phyloP scores from a whole-genome alignment of 2,113 vertebrate species.

The Neolamprologus toae region DNA sequence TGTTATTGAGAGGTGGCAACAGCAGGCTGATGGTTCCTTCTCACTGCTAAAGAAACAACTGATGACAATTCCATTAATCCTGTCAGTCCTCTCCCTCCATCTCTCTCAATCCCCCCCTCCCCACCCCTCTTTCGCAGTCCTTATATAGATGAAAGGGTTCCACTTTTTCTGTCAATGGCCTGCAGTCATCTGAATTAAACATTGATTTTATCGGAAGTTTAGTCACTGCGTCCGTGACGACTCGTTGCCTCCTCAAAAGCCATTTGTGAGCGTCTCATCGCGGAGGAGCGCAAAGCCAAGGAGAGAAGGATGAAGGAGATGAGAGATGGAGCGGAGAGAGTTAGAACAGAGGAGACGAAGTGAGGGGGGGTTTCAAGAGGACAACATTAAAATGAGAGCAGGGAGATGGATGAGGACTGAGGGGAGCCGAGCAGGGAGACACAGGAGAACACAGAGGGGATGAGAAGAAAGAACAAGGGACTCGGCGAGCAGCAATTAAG shows the following conservation, averaged over 20 bases:
- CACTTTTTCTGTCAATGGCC: conserved; percentile 74
- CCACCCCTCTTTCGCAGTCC: conserved; percentile 48
- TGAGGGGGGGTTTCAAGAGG: conserved; percentile 15
- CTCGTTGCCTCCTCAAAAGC: conserved; percentile 33
- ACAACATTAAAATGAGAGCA: conserved; percentile 39
- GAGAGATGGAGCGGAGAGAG: conserved; percentile 26
- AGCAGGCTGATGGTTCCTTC: not conserved
- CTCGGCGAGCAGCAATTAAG: conserved; percentile 62
- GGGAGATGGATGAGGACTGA: conserved; percentile 42
- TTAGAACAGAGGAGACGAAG: not conserved
- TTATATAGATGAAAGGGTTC: conserved; percentile 78
- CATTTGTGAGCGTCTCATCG: conserved; percentile 1
- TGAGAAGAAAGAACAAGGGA: conserved; percentile 62
- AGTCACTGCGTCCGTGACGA: conserved; percentile 51
- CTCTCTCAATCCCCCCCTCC: conserved; percentile 21
- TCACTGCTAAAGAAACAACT: conserved; percentile 58
- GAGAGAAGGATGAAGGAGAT: conserved; percentile 32
- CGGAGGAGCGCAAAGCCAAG: not conserved
- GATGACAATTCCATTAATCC: conserved; percentile 65
- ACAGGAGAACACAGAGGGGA: conserved; percentile 48
- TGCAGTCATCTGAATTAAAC: conserved; percentile 77
- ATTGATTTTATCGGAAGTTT: conserved; percentile 76
- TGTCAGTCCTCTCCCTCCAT: conserved; percentile 44
- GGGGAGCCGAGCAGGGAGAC: conserved; percentile 35
- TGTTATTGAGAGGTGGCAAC: conserved; percentile 13